Conservation (phyloP, 2,888 invertebrate genomes). For the Pegoplata infirma region DNA sequence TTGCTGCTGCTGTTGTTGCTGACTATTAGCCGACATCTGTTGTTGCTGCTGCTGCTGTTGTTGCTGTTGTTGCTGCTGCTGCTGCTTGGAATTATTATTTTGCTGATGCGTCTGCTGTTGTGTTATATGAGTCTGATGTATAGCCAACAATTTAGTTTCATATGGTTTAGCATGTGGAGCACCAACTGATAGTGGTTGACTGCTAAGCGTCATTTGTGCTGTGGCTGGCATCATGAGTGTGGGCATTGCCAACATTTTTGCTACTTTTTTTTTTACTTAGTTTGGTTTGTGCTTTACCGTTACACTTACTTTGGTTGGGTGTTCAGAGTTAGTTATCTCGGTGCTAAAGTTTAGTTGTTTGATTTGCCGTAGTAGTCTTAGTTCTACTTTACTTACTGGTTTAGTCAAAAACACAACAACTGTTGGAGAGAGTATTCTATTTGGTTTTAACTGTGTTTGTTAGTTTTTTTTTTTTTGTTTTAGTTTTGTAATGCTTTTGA, state of each 20-base stretch:
- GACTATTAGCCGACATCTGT: constrained; percentile 71
- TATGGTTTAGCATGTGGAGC: constrained; percentile 77
- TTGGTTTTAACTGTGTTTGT: constrained; percentile 47
- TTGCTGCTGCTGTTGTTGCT: constrained; percentile 65
- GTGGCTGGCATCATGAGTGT: constrained; percentile 79
- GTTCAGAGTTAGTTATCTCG: constrained; percentile 13
- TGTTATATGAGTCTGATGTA: constrained; percentile 77
- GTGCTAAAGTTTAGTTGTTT: no score
- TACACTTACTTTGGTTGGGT: not conserved
- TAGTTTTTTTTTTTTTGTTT: constrained; percentile 15
- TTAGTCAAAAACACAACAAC: not conserved
- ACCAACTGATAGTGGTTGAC: constrained; percentile 77
- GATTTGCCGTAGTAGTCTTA: constrained; percentile 39
- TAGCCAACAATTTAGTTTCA: constrained; percentile 78
- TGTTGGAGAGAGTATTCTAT: not conserved
- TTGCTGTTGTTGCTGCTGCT: constrained; percentile 68
- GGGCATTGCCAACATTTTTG: constrained; percentile 79
- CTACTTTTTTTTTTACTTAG: no score
- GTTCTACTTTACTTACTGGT: not conserved
- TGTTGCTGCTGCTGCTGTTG: constrained; percentile 67
- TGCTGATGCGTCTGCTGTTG: constrained; percentile 72
- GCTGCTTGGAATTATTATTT: constrained; percentile 72
- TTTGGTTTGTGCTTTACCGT: constrained; percentile 4
- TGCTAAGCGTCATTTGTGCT: constrained; percentile 78
- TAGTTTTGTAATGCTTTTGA: constrained; percentile 60